These are phyloP conservation scores for Liasis olivaceus DNA, from an alignment of 2,797 vertebrate species.

Conservation along the genomic window DNA sequence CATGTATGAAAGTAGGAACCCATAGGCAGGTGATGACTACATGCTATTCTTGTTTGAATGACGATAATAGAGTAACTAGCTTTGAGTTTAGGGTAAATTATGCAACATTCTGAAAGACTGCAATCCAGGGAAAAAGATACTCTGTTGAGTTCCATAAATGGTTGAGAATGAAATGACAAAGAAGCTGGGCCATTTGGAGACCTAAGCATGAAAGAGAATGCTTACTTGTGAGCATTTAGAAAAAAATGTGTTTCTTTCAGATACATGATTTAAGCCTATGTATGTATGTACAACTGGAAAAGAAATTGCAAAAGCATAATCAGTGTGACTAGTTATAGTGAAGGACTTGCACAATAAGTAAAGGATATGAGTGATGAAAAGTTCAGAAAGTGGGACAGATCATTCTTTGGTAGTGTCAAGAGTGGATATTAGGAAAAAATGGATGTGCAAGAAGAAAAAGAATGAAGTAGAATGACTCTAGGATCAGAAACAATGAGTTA, in stretches of 20 bases:
- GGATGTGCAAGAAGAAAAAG: too few relatives aligned
- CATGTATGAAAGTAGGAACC: not conserved
- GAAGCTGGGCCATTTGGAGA: not conserved
- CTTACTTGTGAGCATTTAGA: not conserved
- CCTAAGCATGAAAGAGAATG: not conserved
- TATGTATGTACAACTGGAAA: too few relatives aligned
- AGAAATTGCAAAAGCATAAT: too few relatives aligned
- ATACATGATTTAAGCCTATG: not conserved
- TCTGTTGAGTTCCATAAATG: not conserved
- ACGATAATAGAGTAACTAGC: not conserved
- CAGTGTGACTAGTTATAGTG: too few relatives aligned
- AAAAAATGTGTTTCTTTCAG: not conserved
- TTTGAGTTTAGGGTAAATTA: not conserved
- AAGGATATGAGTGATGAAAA: too few relatives aligned
- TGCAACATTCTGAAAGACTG: not conserved
- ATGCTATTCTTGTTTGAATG: not conserved
- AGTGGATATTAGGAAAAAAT: too few relatives aligned
- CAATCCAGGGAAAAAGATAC: not conserved
- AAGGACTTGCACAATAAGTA: too few relatives aligned
- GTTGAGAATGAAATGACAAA: not conserved
- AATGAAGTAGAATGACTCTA: too few relatives aligned
- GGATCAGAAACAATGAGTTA: too few relatives aligned
- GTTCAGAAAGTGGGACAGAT: too few relatives aligned
- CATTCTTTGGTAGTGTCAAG: too few relatives aligned
- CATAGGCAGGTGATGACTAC: not conserved